Conservation (phyloP, 2,797 vertebrate species). For the Stomatorhinus walkeri region DNA sequence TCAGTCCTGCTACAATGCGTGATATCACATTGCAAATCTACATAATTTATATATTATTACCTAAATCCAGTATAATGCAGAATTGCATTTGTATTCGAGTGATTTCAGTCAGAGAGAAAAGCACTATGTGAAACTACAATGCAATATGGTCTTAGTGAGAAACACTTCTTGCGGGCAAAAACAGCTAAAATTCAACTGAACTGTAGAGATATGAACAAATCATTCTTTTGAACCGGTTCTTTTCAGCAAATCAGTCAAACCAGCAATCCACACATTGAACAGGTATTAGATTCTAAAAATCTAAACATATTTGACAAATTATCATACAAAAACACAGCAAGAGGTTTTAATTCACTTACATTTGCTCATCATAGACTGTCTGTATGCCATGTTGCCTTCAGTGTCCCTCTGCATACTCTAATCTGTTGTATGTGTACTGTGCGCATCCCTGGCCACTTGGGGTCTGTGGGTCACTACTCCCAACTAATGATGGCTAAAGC, state of each 20-base stretch:
- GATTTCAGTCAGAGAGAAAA: not conserved
- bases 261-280: no score
- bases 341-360: not conserved
- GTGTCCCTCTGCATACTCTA: not conserved
- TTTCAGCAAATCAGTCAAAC: not conserved
- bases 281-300: not conserved
- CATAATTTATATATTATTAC: not conserved
- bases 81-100: not conserved
- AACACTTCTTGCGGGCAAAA: not conserved
- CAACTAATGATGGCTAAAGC: not conserved
- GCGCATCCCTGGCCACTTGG: not conserved
- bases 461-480: no score
- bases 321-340: not conserved
- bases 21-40: not conserved
- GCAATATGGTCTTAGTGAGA: not conserved
- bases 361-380: not conserved
- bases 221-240: not conserved
- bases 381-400: not conserved
- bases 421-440: not conserved
- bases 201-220: not conserved
- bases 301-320: not conserved
- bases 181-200: not conserved
- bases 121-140: not conserved
- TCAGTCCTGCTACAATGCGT: not conserved
- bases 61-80: not conserved